These are phyloP conservation scores for Lichenostomus cassidix DNA, from an alignment of 2,113 vertebrate species.

Conservation along the genomic window DNA sequence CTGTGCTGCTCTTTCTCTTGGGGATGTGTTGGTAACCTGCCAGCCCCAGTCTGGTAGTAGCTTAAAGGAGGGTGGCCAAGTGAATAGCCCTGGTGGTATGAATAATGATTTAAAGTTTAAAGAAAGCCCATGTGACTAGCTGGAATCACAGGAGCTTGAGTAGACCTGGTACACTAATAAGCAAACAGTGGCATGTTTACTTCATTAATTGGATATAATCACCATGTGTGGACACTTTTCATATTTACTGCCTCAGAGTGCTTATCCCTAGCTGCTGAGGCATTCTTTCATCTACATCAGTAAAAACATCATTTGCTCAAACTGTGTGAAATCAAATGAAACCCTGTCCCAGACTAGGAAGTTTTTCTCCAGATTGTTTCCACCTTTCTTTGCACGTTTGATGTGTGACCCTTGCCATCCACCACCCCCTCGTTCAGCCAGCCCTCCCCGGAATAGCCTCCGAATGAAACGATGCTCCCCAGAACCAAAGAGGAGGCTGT, in stretches of 20 bases:
- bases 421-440: background rate
- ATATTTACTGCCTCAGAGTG: background rate
- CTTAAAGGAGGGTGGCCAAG: background rate
- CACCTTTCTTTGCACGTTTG: constrained; percentile 50
- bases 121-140: background rate
- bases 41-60: constrained; percentile 13
- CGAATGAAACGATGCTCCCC: background rate
- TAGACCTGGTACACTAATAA: background rate
- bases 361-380: constrained; percentile 25
- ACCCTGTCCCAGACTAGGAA: background rate
- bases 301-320: background rate
- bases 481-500: constrained; percentile 25
- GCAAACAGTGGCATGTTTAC: background rate
- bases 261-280: background rate
- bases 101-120: constrained; percentile 16
- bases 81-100: background rate
- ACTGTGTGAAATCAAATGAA: constrained; percentile 42
- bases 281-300: background rate
- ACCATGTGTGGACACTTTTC: background rate
- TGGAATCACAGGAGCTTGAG: background rate
- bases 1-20: background rate
- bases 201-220: background rate
- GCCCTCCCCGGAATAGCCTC: constrained; percentile 43
- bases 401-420: constrained; percentile 65
- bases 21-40: constrained; percentile 38